A percentile compares a stretch with the other conserved stretches of the same genome.
Conservation (phyloP, 1,140 invertebrate species). For the Monochamus saltuarius region DNA sequence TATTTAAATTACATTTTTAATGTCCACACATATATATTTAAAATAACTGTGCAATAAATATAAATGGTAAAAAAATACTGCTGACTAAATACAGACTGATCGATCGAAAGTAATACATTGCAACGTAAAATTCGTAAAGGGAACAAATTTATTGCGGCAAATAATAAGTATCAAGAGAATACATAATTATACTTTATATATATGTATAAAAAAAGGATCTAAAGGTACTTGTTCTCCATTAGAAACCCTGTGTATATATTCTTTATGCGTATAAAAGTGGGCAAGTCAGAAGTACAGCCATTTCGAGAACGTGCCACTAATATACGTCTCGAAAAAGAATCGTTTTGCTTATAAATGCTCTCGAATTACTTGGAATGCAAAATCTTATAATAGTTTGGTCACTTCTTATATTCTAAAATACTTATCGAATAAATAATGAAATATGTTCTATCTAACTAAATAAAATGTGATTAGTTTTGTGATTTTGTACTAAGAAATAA, state of each 20-base stretch:
- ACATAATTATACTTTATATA: too few species aligned
- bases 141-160: too few species aligned
- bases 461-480: constrained; percentile 1
- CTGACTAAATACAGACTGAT: too few species aligned
- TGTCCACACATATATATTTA: neutral
- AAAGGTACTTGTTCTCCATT: neutral
- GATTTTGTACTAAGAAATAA: neutral
- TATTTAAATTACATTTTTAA: constrained; percentile 7
- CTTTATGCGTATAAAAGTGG: neutral
- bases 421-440: constrained; percentile 1
- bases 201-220: neutral
- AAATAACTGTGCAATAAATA: too few species aligned
- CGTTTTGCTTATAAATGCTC: constrained; percentile 1
- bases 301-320: neutral
- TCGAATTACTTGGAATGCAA: neutral
- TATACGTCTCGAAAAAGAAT: neutral
- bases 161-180: too few species aligned
- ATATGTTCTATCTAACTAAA: constrained; percentile 3
- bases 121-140: too few species aligned
- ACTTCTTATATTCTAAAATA: constrained; percentile 1
- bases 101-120: too few species aligned
- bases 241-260: constrained; percentile 1
- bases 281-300: neutral
- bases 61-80: too few species aligned
- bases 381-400: constrained; percentile 4